Evolutionary conservation across 2,113 vertebrate genomes (phyloP).

Genomic region (Uropsilus gracilis): DNA sequence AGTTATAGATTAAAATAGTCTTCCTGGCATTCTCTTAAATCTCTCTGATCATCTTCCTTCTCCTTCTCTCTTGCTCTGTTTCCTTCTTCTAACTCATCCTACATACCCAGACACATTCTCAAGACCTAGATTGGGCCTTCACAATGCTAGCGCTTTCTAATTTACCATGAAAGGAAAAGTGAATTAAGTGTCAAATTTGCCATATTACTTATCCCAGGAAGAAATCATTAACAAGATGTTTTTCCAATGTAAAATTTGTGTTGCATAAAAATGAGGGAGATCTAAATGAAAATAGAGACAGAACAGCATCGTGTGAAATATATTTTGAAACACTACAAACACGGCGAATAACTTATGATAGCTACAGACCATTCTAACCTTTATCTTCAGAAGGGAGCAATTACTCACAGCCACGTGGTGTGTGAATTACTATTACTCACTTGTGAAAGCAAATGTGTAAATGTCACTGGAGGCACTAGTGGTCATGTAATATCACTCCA

Average conservation of each 20-base stretch:
- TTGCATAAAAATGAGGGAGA: slow-evolving; percentile 58
- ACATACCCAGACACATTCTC: background rate
- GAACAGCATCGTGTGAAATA: slow-evolving; percentile 31
- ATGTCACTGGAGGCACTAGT: slow-evolving; percentile 62
- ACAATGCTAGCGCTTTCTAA: background rate
- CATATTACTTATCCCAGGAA: slow-evolving; percentile 40
- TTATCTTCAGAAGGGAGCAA: slow-evolving; percentile 77
- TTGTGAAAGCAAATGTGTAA: slow-evolving; percentile 71
- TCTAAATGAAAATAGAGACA: slow-evolving; percentile 47
- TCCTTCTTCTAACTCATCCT: background rate
- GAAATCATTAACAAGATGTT: slow-evolving; percentile 60
- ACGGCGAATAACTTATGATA: slow-evolving; percentile 71
- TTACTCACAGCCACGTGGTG: slow-evolving; percentile 70
- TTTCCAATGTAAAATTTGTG: slow-evolving; percentile 37
- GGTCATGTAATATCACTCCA: background rate
- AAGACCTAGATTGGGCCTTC: background rate
- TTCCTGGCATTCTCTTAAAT: background rate
- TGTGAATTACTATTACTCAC: slow-evolving; percentile 72
- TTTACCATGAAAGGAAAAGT: slow-evolving; percentile 41
- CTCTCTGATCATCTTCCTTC: background rate
- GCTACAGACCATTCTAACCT: slow-evolving; percentile 77
- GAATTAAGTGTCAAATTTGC: slow-evolving; percentile 45
- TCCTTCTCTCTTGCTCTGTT: background rate
- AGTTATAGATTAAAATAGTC: background rate
- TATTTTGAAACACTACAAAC: slow-evolving; percentile 51